phyloP scores from a whole-genome alignment of 2,888 invertebrate species.

The Pteria penguin region DNA sequence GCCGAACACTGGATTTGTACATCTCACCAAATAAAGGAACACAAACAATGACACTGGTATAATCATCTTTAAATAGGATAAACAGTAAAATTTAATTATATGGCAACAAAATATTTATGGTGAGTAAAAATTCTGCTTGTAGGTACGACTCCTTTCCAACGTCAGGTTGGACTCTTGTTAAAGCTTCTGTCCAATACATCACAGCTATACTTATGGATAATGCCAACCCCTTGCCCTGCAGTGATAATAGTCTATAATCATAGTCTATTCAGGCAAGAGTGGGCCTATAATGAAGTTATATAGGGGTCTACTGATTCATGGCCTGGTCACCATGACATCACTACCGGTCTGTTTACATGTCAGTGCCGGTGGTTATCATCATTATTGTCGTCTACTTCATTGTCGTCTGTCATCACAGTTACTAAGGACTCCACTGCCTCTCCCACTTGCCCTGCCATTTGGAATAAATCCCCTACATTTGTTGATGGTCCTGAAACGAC shows the following conservation, averaged over 20 bases:
- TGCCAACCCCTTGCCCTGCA: background rate
- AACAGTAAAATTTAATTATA: background rate
- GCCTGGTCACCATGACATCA: background rate
- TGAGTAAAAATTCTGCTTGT: background rate
- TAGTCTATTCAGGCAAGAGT: background rate
- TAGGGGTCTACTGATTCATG: background rate
- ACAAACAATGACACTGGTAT: too few relatives aligned
- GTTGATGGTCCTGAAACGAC: conserved; percentile 79
- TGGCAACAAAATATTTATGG: background rate
- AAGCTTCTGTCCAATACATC: background rate
- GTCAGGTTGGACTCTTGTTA: background rate
- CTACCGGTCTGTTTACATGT: background rate
- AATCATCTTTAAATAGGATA: background rate
- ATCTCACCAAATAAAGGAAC: too few relatives aligned
- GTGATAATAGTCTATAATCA: background rate
- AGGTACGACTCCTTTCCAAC: background rate
- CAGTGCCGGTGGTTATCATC: conserved; percentile 51
- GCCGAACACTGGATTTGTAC: too few relatives aligned
- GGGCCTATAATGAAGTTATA: background rate
- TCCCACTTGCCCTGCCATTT: conserved; percentile 93
- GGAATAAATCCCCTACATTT: conserved; percentile 87
- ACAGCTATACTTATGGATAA: background rate
- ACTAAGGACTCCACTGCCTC: conserved; percentile 93
- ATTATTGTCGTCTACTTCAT: conserved; percentile 73
- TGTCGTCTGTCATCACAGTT: conserved; percentile 92